A percentile compares a stretch with the other conserved stretches of the same genome.
Conservation (phyloP, 2,113 vertebrate species). For the Thinocorus orbignyianus region DNA sequence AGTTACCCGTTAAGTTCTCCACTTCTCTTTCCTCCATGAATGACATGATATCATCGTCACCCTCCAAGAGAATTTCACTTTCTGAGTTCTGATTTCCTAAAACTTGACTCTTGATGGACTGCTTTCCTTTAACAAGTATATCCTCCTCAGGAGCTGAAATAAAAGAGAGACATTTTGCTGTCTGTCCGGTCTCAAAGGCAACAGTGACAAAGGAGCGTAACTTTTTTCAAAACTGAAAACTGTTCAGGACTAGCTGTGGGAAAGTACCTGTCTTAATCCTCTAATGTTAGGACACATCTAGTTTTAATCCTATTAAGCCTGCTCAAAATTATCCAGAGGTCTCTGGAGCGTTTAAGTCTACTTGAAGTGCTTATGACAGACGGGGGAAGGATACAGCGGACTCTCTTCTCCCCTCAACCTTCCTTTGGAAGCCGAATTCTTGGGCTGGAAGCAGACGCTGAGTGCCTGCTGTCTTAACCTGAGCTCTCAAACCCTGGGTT, state of each 20-base stretch:
- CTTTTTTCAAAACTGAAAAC: background rate
- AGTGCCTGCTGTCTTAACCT: fast-evolving
- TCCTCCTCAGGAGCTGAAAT: conserved; percentile 90
- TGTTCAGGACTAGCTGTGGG: background rate
- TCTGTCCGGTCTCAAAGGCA: conserved; percentile 30
- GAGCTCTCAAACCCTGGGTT: background rate
- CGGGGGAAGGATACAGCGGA: background rate
- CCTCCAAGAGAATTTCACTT: conserved; percentile 87
- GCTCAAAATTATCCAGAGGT: background rate
- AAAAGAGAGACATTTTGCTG: conserved; percentile 55
- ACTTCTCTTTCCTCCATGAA: conserved; percentile 96
- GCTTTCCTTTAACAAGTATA: conserved; percentile 90
- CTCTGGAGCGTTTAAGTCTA: background rate
- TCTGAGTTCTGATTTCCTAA: conserved; percentile 93
- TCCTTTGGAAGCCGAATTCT: fast-evolving
- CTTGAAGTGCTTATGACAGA: background rate
- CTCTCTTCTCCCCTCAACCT: background rate
- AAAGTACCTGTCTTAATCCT: background rate
- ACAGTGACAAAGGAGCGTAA: background rate
- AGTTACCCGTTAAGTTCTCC: conserved; percentile 92
- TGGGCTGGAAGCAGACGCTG: background rate
- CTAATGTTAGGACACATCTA: conserved; percentile 10
- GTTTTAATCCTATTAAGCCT: conserved; percentile 37
- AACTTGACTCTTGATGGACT: conserved; percentile 91
- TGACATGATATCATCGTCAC: conserved; percentile 93